These are phyloP conservation scores for Drosophila murphyi DNA, from an alignment of 1,140 invertebrate genomes.

Conservation along the genomic window DNA sequence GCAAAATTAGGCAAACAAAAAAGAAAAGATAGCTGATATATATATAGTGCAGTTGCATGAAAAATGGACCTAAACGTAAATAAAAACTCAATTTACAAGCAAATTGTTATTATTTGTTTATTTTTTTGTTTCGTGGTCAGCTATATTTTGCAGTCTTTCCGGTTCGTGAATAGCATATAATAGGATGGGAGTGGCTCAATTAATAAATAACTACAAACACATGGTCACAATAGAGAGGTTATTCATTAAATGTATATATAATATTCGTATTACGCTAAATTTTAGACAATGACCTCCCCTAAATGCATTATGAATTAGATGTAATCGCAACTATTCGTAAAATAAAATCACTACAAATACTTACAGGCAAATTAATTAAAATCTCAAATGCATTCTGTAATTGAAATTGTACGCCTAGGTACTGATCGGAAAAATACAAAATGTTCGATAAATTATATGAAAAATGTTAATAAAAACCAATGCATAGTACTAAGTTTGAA, in stretches of 20 bases:
- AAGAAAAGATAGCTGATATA: slow-evolving; percentile 1
- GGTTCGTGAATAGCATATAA: slow-evolving; percentile 25
- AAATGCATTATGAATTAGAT: slow-evolving; percentile 37
- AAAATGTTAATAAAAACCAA: slow-evolving; percentile 25
- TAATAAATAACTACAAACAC: slow-evolving; percentile 38
- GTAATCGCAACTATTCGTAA: slow-evolving; percentile 30
- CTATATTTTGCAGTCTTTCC: background rate
- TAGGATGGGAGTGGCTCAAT: slow-evolving; percentile 30
- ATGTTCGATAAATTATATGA: slow-evolving; percentile 23
- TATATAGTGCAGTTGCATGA: slow-evolving; percentile 7
- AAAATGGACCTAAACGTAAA: slow-evolving; percentile 4
- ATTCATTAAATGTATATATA: slow-evolving; percentile 58
- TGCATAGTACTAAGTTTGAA: slow-evolving; percentile 44
- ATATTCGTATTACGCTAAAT: slow-evolving; percentile 39
- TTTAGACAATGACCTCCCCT: slow-evolving; percentile 17
- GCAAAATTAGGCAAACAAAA: slow-evolving; percentile 14
- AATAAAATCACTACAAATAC: slow-evolving; percentile 34
- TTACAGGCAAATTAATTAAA: slow-evolving; percentile 29
- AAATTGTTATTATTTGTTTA: slow-evolving; percentile 2
- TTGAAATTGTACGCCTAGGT: slow-evolving; percentile 13
- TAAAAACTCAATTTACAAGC: slow-evolving; percentile 16
- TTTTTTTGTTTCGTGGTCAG: slow-evolving; percentile 3
- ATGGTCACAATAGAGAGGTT: slow-evolving; percentile 32
- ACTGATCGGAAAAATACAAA: slow-evolving; percentile 14
- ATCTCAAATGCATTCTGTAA: slow-evolving; percentile 22